phyloP scores from a whole-genome alignment of 92 coral and sea anemone genomes.

The Nematostella vectensis region DNA sequence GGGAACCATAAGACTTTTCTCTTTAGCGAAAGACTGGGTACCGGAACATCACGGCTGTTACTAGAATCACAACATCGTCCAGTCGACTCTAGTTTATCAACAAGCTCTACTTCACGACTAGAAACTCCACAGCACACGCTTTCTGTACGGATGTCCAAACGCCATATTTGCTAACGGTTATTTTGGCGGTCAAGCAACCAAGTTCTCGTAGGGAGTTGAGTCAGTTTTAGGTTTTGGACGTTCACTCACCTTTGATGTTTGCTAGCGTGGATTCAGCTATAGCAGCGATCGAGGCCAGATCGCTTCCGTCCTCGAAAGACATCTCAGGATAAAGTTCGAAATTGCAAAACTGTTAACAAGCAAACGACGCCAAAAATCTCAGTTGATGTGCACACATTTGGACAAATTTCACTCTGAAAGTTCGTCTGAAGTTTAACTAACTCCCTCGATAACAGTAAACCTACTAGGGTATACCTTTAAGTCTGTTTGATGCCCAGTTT shows the following conservation, averaged over 20 bases:
- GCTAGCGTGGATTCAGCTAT: slow-evolving; percentile 71
- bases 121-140: not conserved
- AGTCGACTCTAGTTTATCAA: too few relatives aligned
- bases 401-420: too few relatives aligned
- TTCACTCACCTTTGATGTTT: slow-evolving; percentile 65
- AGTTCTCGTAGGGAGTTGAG: not conserved
- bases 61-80: slow-evolving; percentile 2
- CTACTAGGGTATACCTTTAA: too few relatives aligned
- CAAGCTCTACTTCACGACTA: too few relatives aligned
- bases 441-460: too few relatives aligned
- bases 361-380: too few relatives aligned
- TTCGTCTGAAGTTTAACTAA: too few relatives aligned
- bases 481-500: too few relatives aligned
- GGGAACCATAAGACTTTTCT: slow-evolving; percentile 50
- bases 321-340: slow-evolving; percentile 32
- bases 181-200: not conserved
- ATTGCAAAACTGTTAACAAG: too few relatives aligned
- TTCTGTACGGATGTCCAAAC: slow-evolving; percentile 10
- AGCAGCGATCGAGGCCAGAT: slow-evolving; percentile 74
- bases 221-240: not conserved
- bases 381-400: too few relatives aligned
- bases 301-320: slow-evolving; percentile 81
- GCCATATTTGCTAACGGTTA: slow-evolving; percentile 41
- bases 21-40: slow-evolving; percentile 83
- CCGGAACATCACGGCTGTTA: slow-evolving; percentile 77